These are phyloP conservation scores for Hycleus cichorii DNA, from an alignment of 1,140 invertebrate genomes.

Conservation along the genomic window DNA sequence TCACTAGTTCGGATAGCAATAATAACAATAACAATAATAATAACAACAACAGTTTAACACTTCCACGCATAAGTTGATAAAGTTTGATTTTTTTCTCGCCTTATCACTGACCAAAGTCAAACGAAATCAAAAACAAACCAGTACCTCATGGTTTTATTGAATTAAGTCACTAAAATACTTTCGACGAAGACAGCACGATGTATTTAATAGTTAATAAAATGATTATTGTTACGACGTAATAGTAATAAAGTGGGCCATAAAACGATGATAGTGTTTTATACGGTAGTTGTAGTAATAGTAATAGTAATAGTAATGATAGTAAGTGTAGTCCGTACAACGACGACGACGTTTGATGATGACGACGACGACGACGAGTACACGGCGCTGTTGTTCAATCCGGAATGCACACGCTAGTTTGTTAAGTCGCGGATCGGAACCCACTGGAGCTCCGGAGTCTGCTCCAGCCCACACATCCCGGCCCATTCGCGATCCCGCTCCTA, in stretches of 20 bases:
- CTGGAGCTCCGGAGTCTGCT: constrained; percentile 39
- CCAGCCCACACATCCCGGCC: constrained; percentile 40
- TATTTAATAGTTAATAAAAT: constrained; percentile 33
- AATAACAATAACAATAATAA: constrained; percentile 3
- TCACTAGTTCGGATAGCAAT: background rate
- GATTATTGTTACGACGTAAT: constrained; percentile 40
- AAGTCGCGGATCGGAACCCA: constrained; percentile 39
- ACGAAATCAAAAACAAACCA: too few relatives aligned
- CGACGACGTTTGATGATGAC: background rate
- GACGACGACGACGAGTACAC: constrained; percentile 30
- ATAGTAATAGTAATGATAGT: background rate
- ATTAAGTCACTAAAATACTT: background rate
- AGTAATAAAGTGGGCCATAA: constrained; percentile 35
- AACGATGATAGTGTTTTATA: constrained; percentile 9
- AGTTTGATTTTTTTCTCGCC: background rate
- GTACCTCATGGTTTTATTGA: too few relatives aligned
- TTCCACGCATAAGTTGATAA: background rate
- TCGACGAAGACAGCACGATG: background rate
- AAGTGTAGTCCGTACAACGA: background rate
- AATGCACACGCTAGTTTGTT: constrained; percentile 37
- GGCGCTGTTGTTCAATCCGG: constrained; percentile 34
- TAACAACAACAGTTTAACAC: constrained; percentile 10
- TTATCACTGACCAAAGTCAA: too few relatives aligned
- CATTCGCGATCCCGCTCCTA: constrained; percentile 34
- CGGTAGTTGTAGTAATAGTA: background rate